Conservation (phyloP, 2,113 vertebrate genomes). For the Tragelaphus scriptus region DNA sequence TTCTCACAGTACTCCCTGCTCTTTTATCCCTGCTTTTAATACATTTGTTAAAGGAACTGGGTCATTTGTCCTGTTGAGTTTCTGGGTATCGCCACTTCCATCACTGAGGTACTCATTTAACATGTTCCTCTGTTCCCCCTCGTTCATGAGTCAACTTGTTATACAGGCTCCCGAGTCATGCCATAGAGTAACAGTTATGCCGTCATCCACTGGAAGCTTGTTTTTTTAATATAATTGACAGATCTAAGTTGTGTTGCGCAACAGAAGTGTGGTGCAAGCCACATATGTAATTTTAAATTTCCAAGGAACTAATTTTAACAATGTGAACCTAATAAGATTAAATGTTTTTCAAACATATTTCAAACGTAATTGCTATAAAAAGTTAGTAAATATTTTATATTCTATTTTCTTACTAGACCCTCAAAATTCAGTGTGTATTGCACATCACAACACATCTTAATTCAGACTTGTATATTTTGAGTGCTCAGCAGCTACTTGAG, state of each 20-base stretch:
- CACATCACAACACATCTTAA: not conserved
- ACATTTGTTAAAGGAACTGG: not conserved
- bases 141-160: not conserved
- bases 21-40: too few species aligned
- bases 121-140: not conserved
- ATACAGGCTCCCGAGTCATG: too few species aligned
- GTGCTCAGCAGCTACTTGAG: not conserved
- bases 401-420: not conserved
- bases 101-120: not conserved
- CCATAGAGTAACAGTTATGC: too few species aligned
- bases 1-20: not conserved
- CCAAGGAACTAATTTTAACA: not conserved
- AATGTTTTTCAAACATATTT: not conserved
- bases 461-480: not conserved
- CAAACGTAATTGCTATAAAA: not conserved
- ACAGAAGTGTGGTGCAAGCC: not conserved
- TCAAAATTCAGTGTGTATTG: not conserved
- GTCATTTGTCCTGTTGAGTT: not conserved
- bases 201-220: too few species aligned
- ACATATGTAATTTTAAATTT: not conserved
- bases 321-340: not conserved
- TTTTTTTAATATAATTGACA: not conserved
- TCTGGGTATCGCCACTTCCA: not conserved
- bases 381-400: not conserved
- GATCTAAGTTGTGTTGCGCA: not conserved